phyloP scores from a whole-genome alignment of 2,113 vertebrate species.

The Gorsachius goisagi region DNA sequence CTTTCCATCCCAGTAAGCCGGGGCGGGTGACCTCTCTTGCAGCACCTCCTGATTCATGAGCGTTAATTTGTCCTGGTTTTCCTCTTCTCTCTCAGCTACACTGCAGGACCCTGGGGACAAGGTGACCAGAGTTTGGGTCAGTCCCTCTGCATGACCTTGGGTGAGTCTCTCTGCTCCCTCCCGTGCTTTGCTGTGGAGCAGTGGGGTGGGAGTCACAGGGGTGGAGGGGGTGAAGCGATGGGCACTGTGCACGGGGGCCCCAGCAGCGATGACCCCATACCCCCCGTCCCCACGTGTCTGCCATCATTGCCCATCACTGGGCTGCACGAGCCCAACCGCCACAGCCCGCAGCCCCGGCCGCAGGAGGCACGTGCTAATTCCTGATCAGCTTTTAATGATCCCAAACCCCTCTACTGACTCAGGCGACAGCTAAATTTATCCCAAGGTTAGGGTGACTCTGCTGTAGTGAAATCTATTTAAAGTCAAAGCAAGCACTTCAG shows the following conservation, averaged over 20 bases:
- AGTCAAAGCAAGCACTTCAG: slow-evolving; percentile 40
- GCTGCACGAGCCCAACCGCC: not conserved
- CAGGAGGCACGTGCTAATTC: not conserved
- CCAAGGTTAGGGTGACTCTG: slow-evolving; percentile 58
- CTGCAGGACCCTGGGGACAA: not conserved
- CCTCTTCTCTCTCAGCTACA: not conserved
- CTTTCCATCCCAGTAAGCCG: not conserved
- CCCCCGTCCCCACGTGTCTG: not conserved
- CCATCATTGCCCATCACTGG: not conserved
- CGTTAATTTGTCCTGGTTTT: not conserved
- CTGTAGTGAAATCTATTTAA: slow-evolving; percentile 44
- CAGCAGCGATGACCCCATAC: accelerated
- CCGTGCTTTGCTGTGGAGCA: accelerated
- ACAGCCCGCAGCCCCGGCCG: not conserved
- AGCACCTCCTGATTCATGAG: not conserved
- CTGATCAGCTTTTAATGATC: slow-evolving; percentile 34
- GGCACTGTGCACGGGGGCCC: accelerated
- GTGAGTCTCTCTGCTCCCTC: not conserved
- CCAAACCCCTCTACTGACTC: slow-evolving; percentile 28
- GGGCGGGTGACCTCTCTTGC: not conserved
- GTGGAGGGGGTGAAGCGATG: accelerated
- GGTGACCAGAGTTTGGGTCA: not conserved
- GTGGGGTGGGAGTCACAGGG: not conserved
- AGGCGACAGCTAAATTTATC: slow-evolving; percentile 55
- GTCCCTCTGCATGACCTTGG: not conserved